phyloP scores from a whole-genome alignment of 2,797 vertebrate species.

The Lophius americanus region DNA sequence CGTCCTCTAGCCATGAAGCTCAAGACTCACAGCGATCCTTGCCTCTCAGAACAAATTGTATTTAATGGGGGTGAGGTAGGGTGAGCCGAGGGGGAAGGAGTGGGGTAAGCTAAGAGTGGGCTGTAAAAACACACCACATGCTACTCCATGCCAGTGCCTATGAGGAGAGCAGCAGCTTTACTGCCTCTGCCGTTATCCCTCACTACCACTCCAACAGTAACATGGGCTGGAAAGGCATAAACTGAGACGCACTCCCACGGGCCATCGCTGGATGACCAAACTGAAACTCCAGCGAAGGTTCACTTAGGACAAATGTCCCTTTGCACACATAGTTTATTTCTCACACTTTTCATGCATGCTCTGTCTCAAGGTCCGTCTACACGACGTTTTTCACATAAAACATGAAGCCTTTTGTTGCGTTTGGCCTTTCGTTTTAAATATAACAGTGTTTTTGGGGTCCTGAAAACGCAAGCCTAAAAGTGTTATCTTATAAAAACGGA shows the following conservation, averaged over 20 bases:
- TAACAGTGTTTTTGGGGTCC: no score
- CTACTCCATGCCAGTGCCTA: slow-evolving; percentile 33
- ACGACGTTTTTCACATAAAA: no score
- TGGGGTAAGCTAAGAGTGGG: slow-evolving; percentile 17
- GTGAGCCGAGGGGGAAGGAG: slow-evolving; percentile 30
- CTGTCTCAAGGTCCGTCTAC: no score
- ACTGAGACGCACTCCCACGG: slow-evolving; percentile 3
- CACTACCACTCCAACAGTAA: slow-evolving; percentile 18
- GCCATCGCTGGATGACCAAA: background rate
- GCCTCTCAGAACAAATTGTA: slow-evolving; percentile 70
- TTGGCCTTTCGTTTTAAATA: no score
- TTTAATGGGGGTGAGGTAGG: slow-evolving; percentile 72
- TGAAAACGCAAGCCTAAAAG: no score
- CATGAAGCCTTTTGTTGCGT: no score
- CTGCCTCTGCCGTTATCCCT: slow-evolving; percentile 17
- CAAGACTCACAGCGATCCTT: slow-evolving; percentile 44
- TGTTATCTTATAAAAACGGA: no score
- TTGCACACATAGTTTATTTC: no score
- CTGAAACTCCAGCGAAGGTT: background rate
- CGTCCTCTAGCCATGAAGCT: slow-evolving; percentile 24
- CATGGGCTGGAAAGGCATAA: background rate
- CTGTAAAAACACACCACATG: slow-evolving; percentile 69
- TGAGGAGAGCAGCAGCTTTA: slow-evolving; percentile 21
- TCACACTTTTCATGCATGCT: no score
- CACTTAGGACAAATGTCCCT: no score